Base-by-base conservation (phyloP, 2,113 vertebrate genomes). In the Calyptommatus sinebrachiatus region DNA sequence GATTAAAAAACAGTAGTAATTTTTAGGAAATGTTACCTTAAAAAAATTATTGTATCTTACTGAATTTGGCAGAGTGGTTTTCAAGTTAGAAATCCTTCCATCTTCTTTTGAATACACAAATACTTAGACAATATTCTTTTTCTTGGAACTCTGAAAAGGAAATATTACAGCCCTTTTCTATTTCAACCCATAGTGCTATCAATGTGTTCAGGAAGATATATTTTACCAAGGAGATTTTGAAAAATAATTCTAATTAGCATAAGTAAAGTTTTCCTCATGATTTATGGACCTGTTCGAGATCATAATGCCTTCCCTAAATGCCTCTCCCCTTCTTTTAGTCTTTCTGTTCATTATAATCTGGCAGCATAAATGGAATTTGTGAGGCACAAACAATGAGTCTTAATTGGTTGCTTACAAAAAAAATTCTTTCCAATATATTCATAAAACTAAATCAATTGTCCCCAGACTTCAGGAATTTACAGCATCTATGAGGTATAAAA, bases 381-480 rank as follows among this genome's bases (percentile, higher is more conserved):
- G 83, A 89, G 68, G 89, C 89, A 91, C 80, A 48, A 78, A 76
- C 88, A 92, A 91, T 90, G 79, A 91, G 78, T 75, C 80, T 90
- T 91, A 89, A 91, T 90, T 82, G 73, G 1, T 60, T 28, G 53
- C 29, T 87, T 82, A 88, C 77, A 72, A 86, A 81, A 77, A 60
- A 77, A 60, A 79, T 78, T 18, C 29, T 86, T 63, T 73, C 57
- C 63, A 80, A 92, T 87, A 88, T 86, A 80, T 71, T 71, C 76
- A 63, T 80, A 68, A 76, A 57, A 80, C 65, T 76, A 62, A 53
- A 74, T 77, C 81, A 70, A 84, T 72, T 68, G 18, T 77, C 41
- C 35, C 70, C 71, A 83, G 68, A 31, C 73, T 80, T 35, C 29
- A n/a, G 71, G 62, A 77, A 69, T 48, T 28, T 20, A 71, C 69